Base-by-base conservation (phyloP, 2,888 invertebrate species). In the Pollenia amentaria region DNA sequence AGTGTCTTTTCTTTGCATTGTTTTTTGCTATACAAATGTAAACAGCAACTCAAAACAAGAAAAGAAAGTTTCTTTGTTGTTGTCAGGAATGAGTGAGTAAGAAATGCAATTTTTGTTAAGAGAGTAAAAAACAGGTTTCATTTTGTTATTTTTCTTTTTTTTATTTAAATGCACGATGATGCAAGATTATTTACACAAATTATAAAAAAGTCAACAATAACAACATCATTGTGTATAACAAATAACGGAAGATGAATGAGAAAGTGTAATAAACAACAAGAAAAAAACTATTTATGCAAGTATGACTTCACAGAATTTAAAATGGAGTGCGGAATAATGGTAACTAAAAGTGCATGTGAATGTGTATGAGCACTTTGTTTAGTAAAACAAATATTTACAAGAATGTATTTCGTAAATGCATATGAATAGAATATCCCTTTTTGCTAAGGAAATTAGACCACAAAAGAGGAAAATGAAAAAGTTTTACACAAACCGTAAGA, bases 121-220 rank as follows among this genome's bases (percentile, higher is more conserved):
- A 44, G 64, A 77, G n/a, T 38, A 12, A 57, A 69, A 57, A 29
- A 46, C 46, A 57, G 46, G 40, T 69, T 78, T 78, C 40, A 53
- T 69, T 78, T 78, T 60, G 42, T 53, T 60, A 18, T 53, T 64
- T 48, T 16, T 51, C 1, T 10, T 60, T 70, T 44, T 10, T 60
- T 70, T 44, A 80, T 72, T 70, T 64, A 18, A 64, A 72, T 65
- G 75, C 48, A 75, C 42, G 81, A 82, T 82, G 81, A 82, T 75
- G 81, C 81, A 75, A 81, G 73, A 81, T 67, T 75, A 42, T 55
- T 81, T 48, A 65, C 64, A 65, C 46, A 67, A 81, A 55, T 29
- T 3, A 44, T 44, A 64, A 38, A 29, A 44, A 53, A 29, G 42
- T n/a, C 44, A 29, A 69, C 51, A 70, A 29, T 40, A 67, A 8